A percentile compares a stretch with the other conserved stretches of the same genome.
These are phyloP conservation scores for Lordiphosa andalusiaca DNA, from an alignment of 2,888 invertebrate genomes.

Conservation along the genomic window DNA sequence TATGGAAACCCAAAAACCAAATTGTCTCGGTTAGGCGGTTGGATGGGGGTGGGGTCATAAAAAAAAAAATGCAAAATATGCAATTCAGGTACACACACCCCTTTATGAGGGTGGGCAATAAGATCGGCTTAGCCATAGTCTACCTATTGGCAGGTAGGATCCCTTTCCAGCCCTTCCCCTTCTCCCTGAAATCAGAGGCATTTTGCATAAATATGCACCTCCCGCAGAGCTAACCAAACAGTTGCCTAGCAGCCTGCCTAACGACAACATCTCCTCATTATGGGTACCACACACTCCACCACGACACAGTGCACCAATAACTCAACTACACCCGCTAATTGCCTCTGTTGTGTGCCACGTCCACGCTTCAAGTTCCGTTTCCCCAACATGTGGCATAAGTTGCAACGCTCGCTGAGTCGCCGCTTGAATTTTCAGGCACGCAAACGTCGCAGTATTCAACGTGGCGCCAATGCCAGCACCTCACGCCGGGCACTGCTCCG, in stretches of 20 bases:
- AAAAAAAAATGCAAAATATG: constrained; percentile 22
- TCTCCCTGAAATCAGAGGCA: background rate
- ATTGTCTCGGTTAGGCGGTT: constrained; percentile 16
- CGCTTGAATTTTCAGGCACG: constrained; percentile 6
- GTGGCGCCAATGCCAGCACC: constrained; percentile 1
- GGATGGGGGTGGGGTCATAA: too few species aligned
- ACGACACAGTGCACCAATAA: background rate
- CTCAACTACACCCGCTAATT: background rate
- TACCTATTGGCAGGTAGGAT: constrained; percentile 5
- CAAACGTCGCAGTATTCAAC: constrained; percentile 12
- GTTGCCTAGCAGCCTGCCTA: background rate
- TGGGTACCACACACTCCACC: constrained; percentile 41
- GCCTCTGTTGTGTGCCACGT: constrained; percentile 26
- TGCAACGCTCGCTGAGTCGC: constrained; percentile 27
- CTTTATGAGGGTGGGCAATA: constrained; percentile 2
- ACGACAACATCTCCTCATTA: constrained; percentile 4
- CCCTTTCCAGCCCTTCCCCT: too few species aligned
- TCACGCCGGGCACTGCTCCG: constrained; percentile 27
- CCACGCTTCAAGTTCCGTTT: constrained; percentile 9
- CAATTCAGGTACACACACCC: background rate
- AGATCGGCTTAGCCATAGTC: constrained; percentile 3
- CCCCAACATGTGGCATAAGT: constrained; percentile 28
- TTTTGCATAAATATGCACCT: background rate
- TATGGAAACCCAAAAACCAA: constrained; percentile 18
- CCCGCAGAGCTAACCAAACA: background rate